Evolutionary conservation across 2,113 vertebrate genomes (phyloP), one percentile per base, ranked within the genome.

Genomic region (Condylura cristata): DNA sequence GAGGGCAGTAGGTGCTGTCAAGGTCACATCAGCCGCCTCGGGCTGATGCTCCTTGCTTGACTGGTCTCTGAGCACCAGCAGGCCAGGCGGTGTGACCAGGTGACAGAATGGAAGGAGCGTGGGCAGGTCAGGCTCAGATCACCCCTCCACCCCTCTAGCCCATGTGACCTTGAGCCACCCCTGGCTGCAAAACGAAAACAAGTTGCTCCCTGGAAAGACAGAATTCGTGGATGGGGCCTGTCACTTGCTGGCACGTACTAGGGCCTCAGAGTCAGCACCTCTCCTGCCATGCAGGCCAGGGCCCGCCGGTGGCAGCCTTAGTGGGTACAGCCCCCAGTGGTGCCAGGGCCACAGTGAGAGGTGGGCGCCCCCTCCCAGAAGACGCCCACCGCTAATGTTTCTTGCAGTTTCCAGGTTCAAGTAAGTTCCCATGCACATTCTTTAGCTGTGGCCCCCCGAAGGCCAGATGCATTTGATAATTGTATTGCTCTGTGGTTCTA

Each of bases 401-500:
- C 86, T 94, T 94, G 34, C 41, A 26, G 66, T 53, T 75, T 37
- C 90, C 97, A 89, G 97, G 97, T 79, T 88, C 20, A 17, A 92
- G 96, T 60, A 86, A 96, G 97, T 74, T 30, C 88, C 98, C n/a
- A 86, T 94, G 78, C 24, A 30, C 1, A 2, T 83, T 86, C 5
- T 95, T 56, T 96, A 91, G 2, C 78, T 24, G 70, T 51, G 30
- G 97, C 39, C 61, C 82, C n/a, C 16, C 41, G 63, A 32, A 94
- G 82, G 86, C 34, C 96, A 96, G 93, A 95, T 96, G 97, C 95
- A 93, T 96, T 97, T 96, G 96, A 22, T 92, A 96, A 96, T 87
- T 95, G 91, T 97, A 95, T 92, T 74, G 95, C 96, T 88, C 80
- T 93, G 89, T 89, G 97, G 97, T 96, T 90, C 98, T 96, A 94